Conservation (phyloP, 2,113 vertebrate species). For the Mungos mungo region DNA sequence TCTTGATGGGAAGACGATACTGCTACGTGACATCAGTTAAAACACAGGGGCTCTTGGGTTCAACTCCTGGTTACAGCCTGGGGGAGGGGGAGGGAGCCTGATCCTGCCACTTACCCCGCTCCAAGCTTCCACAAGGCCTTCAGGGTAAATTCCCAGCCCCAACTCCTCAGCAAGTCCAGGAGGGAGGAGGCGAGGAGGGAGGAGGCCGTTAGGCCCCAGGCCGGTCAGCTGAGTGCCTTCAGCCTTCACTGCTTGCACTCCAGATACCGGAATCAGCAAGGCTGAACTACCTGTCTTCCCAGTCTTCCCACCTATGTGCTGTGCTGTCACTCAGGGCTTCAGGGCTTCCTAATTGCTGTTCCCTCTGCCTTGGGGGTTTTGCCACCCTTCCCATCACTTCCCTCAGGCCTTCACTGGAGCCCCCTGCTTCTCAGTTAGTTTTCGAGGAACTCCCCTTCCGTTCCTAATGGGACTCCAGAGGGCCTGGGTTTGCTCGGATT, state of each 20-base stretch:
- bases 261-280: background rate
- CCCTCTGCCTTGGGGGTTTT: background rate
- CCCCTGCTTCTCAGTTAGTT: background rate
- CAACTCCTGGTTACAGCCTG: background rate
- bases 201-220: background rate
- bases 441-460: background rate
- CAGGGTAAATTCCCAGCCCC: background rate
- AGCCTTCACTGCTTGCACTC: background rate
- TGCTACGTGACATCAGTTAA: background rate
- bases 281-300: background rate
- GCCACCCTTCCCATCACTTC: background rate
- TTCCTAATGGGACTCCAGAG: background rate
- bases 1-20: background rate
- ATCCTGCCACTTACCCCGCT: background rate
- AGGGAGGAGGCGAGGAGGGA: background rate
- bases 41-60: background rate
- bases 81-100: background rate
- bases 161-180: background rate
- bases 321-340: background rate
- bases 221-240: background rate
- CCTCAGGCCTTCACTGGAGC: background rate
- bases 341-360: background rate
- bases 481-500: background rate
- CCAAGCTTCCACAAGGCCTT: background rate
- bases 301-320: accelerated